Evolutionary conservation across 2,888 invertebrate genomes (phyloP), one percentile per base, ranked within the genome.

Genomic region (Himalopsyche anomala): DNA sequence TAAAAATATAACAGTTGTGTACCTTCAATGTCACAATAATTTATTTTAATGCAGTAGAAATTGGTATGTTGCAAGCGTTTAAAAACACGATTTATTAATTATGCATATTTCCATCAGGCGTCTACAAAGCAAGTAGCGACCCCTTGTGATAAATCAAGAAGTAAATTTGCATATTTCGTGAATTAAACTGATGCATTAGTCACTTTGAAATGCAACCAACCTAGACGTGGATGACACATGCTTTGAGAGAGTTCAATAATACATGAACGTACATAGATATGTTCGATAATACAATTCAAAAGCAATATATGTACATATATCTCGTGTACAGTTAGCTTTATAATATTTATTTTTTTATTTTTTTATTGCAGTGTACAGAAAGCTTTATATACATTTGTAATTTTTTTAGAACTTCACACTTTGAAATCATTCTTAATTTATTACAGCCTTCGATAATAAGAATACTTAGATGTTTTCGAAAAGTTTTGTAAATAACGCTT

Each of bases 101-200:
- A 62, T 62, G 62, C 62, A 62, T 62, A 62, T 62, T 62, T 62
- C 19, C 62, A 62, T 62, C 62, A 62, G 28, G 62, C 62, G n/a
- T 28, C 62, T 6, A 19, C 62, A 62, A 62, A 62, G 62, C 62
- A 62, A 62, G 62, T 62, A 19, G 62, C 62, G 19, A 62, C 62
- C 62, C 62, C 62, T 62, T 19, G 62, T 62, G 62, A 62, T 62
- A 62, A 62, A 62, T 62, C 62, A 62, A 62, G 62, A 62, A 62
- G 28, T 62, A 80, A 38, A 80, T 80, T 80, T 80, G 80, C 80
- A 80, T 80, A 80, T 80, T 80, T 80, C 42, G 80, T 40, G 42
- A 40, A 80, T 80, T 80, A 80, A 62, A 62, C 19, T 80, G 38
- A 40, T 80, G 42, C 80, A 80, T 80, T 80, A 80, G 80, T 80